A percentile compares a stretch with the other conserved stretches of the same genome.
phyloP scores from a whole-genome alignment of 2,113 vertebrate genomes.

The Microcebus murinus region DNA sequence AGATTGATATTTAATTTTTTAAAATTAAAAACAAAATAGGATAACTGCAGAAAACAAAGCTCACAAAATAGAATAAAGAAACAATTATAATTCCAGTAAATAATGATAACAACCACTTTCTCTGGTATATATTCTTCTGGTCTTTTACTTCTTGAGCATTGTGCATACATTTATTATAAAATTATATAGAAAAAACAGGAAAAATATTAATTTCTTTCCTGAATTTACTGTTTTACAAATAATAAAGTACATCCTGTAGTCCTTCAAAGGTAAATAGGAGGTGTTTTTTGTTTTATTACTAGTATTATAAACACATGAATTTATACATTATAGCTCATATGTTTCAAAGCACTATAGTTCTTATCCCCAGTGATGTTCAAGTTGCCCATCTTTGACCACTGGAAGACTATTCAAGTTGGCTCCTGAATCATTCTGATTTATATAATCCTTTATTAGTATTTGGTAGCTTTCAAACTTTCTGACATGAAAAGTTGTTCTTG shows the following conservation, averaged over 20 bases:
- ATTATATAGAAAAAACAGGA: not conserved
- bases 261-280: not conserved
- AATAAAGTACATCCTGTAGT: not conserved
- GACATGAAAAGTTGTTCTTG: not conserved
- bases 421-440: not conserved
- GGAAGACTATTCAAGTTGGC: not conserved
- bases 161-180: not conserved
- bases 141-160: not conserved
- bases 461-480: not conserved
- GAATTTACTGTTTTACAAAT: slow-evolving; percentile 28
- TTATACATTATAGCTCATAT: not conserved
- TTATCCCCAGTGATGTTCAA: not conserved
- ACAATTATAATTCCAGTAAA: not conserved
- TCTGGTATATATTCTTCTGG: not conserved
- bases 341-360: not conserved
- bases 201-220: not conserved
- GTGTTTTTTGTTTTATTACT: not conserved
- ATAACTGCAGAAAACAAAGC: slow-evolving; percentile 14
- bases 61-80: not conserved
- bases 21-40: not conserved
- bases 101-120: not conserved
- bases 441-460: not conserved
- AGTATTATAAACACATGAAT: not conserved
- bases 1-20: slow-evolving; percentile 1
- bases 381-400: not conserved